Percentiles rank a stretch among this genome's conserved stretches.
Evolutionary conservation across 2,888 invertebrate species (phyloP).

Genomic region (Heliconius ismenius): DNA sequence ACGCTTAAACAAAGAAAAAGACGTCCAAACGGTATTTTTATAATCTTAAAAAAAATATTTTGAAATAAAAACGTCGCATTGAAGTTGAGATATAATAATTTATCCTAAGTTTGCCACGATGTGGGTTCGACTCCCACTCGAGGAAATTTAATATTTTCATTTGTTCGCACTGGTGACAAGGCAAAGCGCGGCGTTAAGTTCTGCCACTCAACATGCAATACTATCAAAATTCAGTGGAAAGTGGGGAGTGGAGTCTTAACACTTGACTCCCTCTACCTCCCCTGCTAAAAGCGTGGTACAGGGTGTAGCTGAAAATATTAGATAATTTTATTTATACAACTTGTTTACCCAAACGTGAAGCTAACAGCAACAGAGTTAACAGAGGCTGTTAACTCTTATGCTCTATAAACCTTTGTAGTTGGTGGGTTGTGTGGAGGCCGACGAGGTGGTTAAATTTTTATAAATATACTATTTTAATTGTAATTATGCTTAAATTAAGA

Average conservation of each 20-base stretch:
- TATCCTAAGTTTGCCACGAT: neutral
- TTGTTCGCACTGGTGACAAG: too few species aligned
- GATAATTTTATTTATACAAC: constrained; percentile 2
- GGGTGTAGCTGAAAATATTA: neutral
- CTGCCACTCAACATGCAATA: too few species aligned
- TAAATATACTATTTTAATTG: constrained; percentile 18
- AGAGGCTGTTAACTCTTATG: constrained; percentile 20
- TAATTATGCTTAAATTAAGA: constrained; percentile 15
- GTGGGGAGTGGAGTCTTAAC: too few species aligned
- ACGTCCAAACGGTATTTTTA: too few species aligned
- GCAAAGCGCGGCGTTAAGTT: too few species aligned
- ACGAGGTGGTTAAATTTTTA: constrained; percentile 10
- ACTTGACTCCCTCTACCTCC: too few species aligned
- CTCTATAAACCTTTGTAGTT: constrained; percentile 12
- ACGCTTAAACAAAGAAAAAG: too few species aligned
- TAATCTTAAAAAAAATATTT: neutral
- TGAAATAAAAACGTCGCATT: neutral
- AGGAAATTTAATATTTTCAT: too few species aligned
- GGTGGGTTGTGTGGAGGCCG: neutral
- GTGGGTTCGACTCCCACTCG: too few species aligned
- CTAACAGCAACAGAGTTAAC: too few species aligned
- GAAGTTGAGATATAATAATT: neutral
- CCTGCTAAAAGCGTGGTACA: neutral
- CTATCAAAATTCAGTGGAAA: too few species aligned
- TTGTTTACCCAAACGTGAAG: neutral